Conservation (phyloP, 37 sponge, comb jelly and placozoan species). For the Beroe forskalii region DNA sequence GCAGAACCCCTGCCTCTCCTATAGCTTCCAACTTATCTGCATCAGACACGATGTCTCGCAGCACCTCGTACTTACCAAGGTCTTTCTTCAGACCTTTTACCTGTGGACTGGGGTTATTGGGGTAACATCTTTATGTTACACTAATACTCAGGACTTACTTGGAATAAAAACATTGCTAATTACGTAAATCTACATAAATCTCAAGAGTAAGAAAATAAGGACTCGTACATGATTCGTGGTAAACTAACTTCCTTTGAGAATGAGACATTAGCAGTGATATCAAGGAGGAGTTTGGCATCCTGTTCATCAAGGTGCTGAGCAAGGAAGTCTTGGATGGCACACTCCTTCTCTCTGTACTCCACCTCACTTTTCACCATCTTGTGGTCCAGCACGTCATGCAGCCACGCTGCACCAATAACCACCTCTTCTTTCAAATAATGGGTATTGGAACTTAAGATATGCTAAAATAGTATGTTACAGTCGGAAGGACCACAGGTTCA, state of each 20-base stretch:
- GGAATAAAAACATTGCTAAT: no score
- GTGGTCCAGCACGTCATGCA: slow-evolving; percentile 49
- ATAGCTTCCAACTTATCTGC: slow-evolving; percentile 64
- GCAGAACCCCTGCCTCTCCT: neutral
- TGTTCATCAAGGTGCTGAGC: neutral
- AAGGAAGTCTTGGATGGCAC: neutral
- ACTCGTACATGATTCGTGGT: no score
- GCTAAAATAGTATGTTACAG: no score
- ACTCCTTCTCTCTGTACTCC: slow-evolving; percentile 21
- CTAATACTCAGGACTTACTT: no score
- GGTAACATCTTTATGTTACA: no score
- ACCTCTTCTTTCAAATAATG: slow-evolving; percentile 31
- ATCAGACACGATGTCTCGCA: slow-evolving; percentile 46
- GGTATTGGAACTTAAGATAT: no score
- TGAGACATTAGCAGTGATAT: slow-evolving; percentile 18
- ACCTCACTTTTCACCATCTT: slow-evolving; percentile 3
- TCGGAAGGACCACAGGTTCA: no score
- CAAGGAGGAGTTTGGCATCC: neutral
- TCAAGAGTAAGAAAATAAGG: no score
- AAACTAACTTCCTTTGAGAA: slow-evolving; percentile 36
- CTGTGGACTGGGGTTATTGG: neutral
- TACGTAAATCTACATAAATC: no score
- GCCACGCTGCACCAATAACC: slow-evolving; percentile 29
- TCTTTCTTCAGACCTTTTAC: slow-evolving; percentile 54
- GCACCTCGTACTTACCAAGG: slow-evolving; percentile 27